Base-by-base conservation (phyloP, 1,140 invertebrate genomes). In the Laupala kohalensis region DNA sequence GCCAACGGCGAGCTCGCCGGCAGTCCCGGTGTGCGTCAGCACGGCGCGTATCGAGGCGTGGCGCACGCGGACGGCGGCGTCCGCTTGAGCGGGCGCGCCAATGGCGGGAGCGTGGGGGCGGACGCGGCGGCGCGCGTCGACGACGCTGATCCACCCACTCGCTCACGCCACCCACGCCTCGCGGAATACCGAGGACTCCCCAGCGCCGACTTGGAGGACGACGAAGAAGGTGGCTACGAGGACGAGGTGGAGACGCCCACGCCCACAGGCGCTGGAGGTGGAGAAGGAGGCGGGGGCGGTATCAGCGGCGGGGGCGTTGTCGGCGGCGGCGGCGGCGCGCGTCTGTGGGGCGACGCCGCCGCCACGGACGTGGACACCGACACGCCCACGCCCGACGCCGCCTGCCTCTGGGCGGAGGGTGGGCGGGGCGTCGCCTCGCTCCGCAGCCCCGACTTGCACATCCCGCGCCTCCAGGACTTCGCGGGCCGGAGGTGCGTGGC, bases 131-230 rank as follows among this genome's bases (percentile, higher is more conserved):
- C 63, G 69, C n/a, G 30, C 30, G 30, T 15, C 6, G 30, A 37
- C 30, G 30, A 37, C 30, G 30, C 6, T 15, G 30, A 37, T 15
- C 30, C 15, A 15, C 30, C 30, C 30, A 15, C 30, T 6, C 30
- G 30, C 30, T 37, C 30, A 15, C 30, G 30, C 30, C 37, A 65
- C 6, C 29, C 25, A 64, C 67, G 86, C 74, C 84, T 88, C 74
- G 87, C 88, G 19, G 88, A 89, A 75, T 90, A 90, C 77, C 82
- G 87, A 74, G 87, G 88, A 72, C 86, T 90, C 64, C 87, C 89
- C 24, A 87, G 83, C 53, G 85, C 85, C 72, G 88, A 89, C 73
- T 83, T 84, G 0, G 76, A 75, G 2, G 74, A 69, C 3, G 85
- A 86, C 74, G 87, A 88, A 53, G 85, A 84, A 71, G 84, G 84